Evolutionary conservation across 92 coral and sea anemone genomes (phyloP).

Genomic region (Chrysogorgia sp.): DNA sequence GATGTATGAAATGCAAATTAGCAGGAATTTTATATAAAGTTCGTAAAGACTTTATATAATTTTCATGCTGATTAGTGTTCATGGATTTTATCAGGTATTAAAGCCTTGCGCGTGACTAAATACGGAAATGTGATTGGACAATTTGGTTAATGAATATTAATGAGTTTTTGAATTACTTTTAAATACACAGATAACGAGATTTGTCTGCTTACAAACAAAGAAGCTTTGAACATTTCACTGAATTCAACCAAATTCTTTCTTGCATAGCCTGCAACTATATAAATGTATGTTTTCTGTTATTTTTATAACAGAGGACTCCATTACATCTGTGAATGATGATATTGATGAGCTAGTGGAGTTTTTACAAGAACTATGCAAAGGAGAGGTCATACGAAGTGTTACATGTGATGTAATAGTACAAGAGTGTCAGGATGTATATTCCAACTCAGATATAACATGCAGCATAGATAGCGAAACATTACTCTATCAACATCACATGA

Average conservation of each 20-base stretch:
- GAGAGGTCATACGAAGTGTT: slow-evolving; percentile 80
- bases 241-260: not conserved
- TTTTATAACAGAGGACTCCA: slow-evolving; percentile 17
- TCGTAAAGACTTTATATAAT: too few species aligned
- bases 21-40: too few species aligned
- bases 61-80: too few species aligned
- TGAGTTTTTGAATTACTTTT: too few species aligned
- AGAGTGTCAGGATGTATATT: slow-evolving; percentile 18
- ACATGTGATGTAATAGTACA: slow-evolving; percentile 22
- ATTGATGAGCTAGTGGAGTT: slow-evolving; percentile 74
- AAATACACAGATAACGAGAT: too few species aligned
- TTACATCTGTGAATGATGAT: slow-evolving; percentile 24
- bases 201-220: too few species aligned
- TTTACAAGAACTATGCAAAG: slow-evolving; percentile 80
- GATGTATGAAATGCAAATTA: too few species aligned
- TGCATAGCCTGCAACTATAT: not conserved
- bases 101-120: too few species aligned
- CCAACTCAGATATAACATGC: not conserved
- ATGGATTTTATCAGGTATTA: too few species aligned
- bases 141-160: too few species aligned
- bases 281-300: not conserved
- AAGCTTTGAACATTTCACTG: too few species aligned
- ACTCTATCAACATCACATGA: not conserved
- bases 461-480: slow-evolving; percentile 8
- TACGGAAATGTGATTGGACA: too few species aligned